These are phyloP conservation scores for Tolypeutes matacus DNA, from an alignment of 2,797 vertebrate species.

Conservation along the genomic window DNA sequence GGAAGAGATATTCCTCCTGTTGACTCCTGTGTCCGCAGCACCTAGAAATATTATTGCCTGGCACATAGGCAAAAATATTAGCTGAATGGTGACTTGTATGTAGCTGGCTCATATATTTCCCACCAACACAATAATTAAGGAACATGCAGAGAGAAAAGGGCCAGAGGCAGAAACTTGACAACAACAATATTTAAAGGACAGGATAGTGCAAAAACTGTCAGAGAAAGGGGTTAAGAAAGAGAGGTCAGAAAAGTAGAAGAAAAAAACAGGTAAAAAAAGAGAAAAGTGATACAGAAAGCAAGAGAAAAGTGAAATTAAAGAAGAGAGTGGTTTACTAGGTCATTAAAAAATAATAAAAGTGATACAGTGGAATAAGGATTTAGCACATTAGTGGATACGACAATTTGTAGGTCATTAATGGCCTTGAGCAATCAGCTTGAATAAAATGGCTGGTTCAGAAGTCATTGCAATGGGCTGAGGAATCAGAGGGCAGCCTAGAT, in stretches of 20 bases:
- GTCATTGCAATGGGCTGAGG: background rate
- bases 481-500: background rate
- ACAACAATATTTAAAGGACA: background rate
- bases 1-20: background rate
- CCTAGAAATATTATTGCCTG: background rate
- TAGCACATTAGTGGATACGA: background rate
- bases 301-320: background rate
- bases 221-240: background rate
- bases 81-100: background rate
- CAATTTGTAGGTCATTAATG: background rate
- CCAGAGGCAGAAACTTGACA: conserved; percentile 11
- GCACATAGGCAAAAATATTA: background rate
- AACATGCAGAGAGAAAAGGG: background rate
- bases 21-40: background rate
- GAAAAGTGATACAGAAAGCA: background rate
- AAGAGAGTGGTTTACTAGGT: background rate
- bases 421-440: background rate
- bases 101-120: background rate
- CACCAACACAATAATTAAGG: background rate
- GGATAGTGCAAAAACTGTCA: background rate
- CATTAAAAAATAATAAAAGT: background rate
- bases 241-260: background rate
- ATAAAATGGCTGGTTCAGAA: background rate
- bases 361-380: background rate
- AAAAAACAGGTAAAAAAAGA: fast-evolving